These are phyloP conservation scores for Neotoxoptera formosana DNA, from an alignment of 1,140 invertebrate genomes.

Conservation along the genomic window DNA sequence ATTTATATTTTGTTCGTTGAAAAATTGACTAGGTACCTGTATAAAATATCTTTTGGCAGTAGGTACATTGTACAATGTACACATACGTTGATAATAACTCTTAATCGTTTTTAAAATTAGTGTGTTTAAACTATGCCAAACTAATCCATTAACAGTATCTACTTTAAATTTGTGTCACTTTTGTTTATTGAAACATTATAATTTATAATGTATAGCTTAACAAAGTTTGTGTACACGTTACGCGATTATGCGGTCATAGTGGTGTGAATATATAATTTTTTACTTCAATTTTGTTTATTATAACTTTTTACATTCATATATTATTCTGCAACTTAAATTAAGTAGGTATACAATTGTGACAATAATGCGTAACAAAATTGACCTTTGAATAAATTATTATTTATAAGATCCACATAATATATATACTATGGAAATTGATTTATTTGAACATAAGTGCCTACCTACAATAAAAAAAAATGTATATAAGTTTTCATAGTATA, in stretches of 20 bases:
- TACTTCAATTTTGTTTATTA: background rate
- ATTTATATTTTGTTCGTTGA: background rate
- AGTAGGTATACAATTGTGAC: no score
- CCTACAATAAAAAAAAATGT: no score
- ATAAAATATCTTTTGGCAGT: background rate
- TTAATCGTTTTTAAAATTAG: background rate
- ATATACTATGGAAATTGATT: no score
- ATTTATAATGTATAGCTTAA: background rate
- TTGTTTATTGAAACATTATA: background rate
- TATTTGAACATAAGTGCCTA: no score
- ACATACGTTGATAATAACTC: background rate
- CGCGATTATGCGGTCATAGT: background rate
- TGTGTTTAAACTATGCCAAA: background rate
- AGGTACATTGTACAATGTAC: background rate
- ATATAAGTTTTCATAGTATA: no score
- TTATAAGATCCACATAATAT: no score
- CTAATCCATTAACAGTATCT: background rate
- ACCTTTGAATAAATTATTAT: no score
- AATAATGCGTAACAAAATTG: no score
- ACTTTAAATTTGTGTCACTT: background rate
- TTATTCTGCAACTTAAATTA: no score
- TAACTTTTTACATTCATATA: background rate
- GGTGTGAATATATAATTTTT: background rate
- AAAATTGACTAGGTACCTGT: background rate
- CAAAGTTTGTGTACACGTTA: background rate